Conservation (phyloP, 1,140 invertebrate species). For the Camponotus vicinus region DNA sequence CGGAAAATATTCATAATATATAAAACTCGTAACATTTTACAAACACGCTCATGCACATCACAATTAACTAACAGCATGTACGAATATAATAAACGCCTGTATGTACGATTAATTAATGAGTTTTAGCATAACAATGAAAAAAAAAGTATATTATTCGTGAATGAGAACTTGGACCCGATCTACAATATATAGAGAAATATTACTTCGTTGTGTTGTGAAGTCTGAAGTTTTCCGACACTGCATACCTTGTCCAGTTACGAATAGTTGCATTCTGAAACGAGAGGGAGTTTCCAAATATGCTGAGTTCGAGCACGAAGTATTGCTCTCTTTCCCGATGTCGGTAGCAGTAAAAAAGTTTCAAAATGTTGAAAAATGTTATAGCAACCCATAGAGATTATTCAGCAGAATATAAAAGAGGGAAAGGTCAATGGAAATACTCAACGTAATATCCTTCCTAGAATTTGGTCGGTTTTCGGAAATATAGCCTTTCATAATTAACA, state of each 20-base stretch:
- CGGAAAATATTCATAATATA: too few relatives aligned
- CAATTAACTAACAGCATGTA: too few relatives aligned
- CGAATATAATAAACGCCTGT: not conserved
- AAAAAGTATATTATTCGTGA: not conserved
- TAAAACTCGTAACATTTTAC: too few relatives aligned
- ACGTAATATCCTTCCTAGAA: not conserved
- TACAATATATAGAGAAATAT: slow-evolving; percentile 37
- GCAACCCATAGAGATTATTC: slow-evolving; percentile 30
- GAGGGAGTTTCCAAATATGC: slow-evolving; percentile 70
- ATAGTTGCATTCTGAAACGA: slow-evolving; percentile 47
- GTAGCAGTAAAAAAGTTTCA: slow-evolving; percentile 71
- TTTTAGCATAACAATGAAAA: not conserved
- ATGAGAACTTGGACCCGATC: slow-evolving; percentile 9
- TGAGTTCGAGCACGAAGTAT: slow-evolving; percentile 69
- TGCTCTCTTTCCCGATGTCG: slow-evolving; percentile 50
- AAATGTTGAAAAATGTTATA: slow-evolving; percentile 37
- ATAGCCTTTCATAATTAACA: slow-evolving; percentile 13
- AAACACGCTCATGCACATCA: too few relatives aligned
- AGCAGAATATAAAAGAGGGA: not conserved
- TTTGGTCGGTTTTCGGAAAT: not conserved
- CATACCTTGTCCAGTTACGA: slow-evolving; percentile 25
- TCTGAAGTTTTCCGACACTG: slow-evolving; percentile 4
- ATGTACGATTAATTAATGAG: not conserved
- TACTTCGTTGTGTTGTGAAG: not conserved
- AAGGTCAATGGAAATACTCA: not conserved